phyloP scores from a whole-genome alignment of 2,797 vertebrate species.

The Erpetoichthys calabaricus region DNA sequence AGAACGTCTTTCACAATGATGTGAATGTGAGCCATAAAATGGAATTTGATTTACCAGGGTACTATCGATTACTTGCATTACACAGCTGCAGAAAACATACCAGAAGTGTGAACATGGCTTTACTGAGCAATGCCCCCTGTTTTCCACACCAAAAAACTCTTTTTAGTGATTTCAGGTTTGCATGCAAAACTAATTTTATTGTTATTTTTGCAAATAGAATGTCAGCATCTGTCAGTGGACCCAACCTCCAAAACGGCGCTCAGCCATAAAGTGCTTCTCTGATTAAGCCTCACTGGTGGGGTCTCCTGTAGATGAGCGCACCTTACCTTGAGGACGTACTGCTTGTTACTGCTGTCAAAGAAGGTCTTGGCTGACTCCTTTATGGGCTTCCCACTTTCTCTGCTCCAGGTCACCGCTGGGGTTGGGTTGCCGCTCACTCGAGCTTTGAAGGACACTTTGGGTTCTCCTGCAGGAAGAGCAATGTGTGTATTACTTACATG shows the following conservation, averaged over 20 bases:
- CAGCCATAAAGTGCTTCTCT: not conserved
- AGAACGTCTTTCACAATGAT: too few relatives aligned
- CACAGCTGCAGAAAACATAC: too few relatives aligned
- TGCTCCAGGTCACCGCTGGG: slow-evolving; percentile 29
- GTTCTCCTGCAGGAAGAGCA: slow-evolving; percentile 21
- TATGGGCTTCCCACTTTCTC: slow-evolving; percentile 24
- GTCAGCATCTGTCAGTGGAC: not conserved
- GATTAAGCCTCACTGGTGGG: too few relatives aligned
- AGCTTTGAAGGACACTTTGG: slow-evolving; percentile 33
- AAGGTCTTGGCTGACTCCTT: slow-evolving; percentile 30
- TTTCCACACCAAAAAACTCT: too few relatives aligned
- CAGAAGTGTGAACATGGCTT: too few relatives aligned
- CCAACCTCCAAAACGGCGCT: not conserved
- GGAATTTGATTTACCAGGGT: too few relatives aligned
- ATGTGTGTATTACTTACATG: too few relatives aligned
- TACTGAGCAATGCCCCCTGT: too few relatives aligned
- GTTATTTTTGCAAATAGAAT: not conserved
- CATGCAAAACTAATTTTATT: too few relatives aligned
- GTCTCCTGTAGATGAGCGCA: not conserved
- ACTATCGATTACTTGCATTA: too few relatives aligned
- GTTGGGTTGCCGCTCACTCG: slow-evolving; percentile 34
- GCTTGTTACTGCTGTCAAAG: slow-evolving; percentile 39
- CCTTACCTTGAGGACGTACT: slow-evolving; percentile 38
- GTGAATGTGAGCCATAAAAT: too few relatives aligned
- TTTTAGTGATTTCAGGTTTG: too few relatives aligned